Base-by-base conservation (phyloP, 1,140 invertebrate genomes). In the Sycobia sp. region DNA sequence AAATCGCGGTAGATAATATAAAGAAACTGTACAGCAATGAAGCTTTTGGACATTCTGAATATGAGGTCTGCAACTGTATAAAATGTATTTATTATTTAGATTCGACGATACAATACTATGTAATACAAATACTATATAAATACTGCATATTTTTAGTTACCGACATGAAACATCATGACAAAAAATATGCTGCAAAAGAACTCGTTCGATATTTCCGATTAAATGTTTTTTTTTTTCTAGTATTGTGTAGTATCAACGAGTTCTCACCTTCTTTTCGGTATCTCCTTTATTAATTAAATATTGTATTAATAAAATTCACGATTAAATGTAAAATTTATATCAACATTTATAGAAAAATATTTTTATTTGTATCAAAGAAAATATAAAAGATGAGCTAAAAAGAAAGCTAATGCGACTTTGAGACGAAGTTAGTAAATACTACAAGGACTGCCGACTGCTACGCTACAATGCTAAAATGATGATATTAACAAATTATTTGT, bases 31-130 rank as follows among this genome's bases (percentile, higher is more conserved):
- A 44, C 46, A 57, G 54, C 50, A 54, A 55, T n/a, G 46, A 50
- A 70, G 67, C 69, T 71, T 68, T 68, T 61, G 74, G 72, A 75
- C 70, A 79, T 78, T 81, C 76, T 79, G 75, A 74, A 79, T 77
- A 70, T 76, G 77, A 72, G 70, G 75, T 73, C 77, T 74, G 68
- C 70, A 73, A 80, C 73, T 80, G 78, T 80, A 80, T 78, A 80
- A 80, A 81, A 79, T 80, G 78, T 80, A 81, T 80, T 80, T 81
- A 80, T 80, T 80, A 77, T 80, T 80, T 81, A 79, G 77, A 75
- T 81, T 81, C 71, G 75, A 80, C 75, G 76, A 77, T 73, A 75
- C 69, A 69, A 69, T 72, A 73, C 71, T 73, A 70, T 78, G 73
- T 78, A 77, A 80, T 73, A 75, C 73, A 73, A 72, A 68, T 69